Evolutionary conservation across 2,888 invertebrate species (phyloP).

Genomic region (Lasiommata megera): DNA sequence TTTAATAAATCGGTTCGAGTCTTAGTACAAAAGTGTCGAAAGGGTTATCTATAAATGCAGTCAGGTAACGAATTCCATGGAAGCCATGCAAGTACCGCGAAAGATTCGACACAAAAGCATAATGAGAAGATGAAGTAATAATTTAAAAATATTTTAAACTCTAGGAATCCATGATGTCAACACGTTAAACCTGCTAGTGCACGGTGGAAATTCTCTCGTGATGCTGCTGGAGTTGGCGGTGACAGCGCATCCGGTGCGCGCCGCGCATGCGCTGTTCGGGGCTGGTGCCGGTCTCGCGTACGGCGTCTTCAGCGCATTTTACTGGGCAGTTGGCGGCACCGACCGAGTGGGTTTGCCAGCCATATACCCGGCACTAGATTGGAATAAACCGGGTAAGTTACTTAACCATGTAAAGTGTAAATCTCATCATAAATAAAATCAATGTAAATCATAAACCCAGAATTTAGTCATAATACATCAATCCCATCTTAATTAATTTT

Average conservation of each 20-base stretch:
- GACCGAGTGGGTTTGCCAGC: conserved; percentile 80
- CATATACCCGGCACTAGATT: conserved; percentile 89
- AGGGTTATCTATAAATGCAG: no score
- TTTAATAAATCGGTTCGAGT: no score
- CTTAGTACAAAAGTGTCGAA: no score
- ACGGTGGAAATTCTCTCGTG: conserved; percentile 87
- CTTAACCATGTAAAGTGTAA: no score
- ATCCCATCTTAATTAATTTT: no score
- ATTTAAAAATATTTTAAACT: conserved; percentile 7
- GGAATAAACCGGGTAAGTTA: conserved; percentile 82
- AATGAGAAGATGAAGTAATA: no score
- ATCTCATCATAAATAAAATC: no score
- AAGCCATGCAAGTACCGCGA: no score
- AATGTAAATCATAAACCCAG: no score
- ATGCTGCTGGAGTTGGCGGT: conserved; percentile 88
- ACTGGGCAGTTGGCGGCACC: conserved; percentile 72
- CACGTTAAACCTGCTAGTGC: conserved; percentile 86
- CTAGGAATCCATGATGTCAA: conserved; percentile 83
- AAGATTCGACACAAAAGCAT: no score
- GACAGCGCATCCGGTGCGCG: conserved; percentile 86
- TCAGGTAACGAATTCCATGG: no score
- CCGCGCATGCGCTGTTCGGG: conserved; percentile 84
- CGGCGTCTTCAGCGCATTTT: conserved; percentile 73
- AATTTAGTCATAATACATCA: no score
- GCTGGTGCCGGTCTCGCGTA: conserved; percentile 81